Base-by-base conservation (phyloP, 2,113 vertebrate species). In the Eurystomus gularis region DNA sequence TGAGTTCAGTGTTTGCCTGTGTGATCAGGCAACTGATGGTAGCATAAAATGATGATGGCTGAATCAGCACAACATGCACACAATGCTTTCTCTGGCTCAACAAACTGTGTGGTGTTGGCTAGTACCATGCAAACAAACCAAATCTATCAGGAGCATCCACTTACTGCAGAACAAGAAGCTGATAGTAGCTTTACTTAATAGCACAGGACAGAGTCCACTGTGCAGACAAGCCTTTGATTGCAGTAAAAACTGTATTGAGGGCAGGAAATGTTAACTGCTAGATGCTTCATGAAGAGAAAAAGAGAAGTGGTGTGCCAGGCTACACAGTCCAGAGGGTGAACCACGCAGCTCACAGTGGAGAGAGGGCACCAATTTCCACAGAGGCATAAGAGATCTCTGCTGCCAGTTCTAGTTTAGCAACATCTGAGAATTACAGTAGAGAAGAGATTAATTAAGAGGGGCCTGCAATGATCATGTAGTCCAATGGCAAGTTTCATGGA, bases 311-410 rank as follows among this genome's bases (percentile, higher is more conserved):
- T 39, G 6, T 16, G 5, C 60, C 31, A 60, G 28, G 9, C 40
- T 15, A 24, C 1, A 0, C 0, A 0, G 26, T 61, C 58, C 6
- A 9, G 7, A 86, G 19, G 12, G 19, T 31, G 42, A 65, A 71
- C 24, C 14, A 51, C 33, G 7, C n/a, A 21, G 52, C 21, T 79
- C 26, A 37, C 17, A 42, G 52, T 8, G 19, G 26, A 33, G 46
- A 66, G 25, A 23, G 18, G 23, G 16, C 18, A 33, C 18, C 33
- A 6, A 25, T 60, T 86, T 78, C 26, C 26, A 11, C 46, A 55
- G 58, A 28, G 3, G 15, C 8, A 8, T 69, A 35, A 44, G 49
- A 40, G 29, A 31, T 58, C 28, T 80, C 40, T 64, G 33, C 20
- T 39, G 26, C 21, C 14, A 81, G 35, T 6, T 69, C 8, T 39